Evolutionary conservation across 1,140 invertebrate genomes (phyloP), one percentile per base, ranked within the genome.

Genomic region (Watersipora subatra): DNA sequence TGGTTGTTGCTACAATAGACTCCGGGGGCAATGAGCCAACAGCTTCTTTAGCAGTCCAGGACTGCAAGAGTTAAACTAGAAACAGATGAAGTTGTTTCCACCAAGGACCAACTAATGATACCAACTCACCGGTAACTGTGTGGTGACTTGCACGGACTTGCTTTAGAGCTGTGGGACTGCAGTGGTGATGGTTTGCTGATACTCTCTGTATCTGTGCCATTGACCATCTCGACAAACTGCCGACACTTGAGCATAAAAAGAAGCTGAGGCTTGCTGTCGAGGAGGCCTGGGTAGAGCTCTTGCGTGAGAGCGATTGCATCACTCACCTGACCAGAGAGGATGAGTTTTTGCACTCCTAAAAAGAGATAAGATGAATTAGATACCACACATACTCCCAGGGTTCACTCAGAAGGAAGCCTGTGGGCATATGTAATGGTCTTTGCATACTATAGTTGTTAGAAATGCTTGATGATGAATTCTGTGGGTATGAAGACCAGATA

Each of bases 201-300:
- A 12, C 7, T 59, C 17, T 24, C 79, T 69, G 74, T 78, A 72
- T 84, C 80, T 57, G 78, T 77, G 26, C 83, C 83, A 72, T 83
- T 81, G 29, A 85, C 81, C 80, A 86, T 84, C 82, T 99, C 95
- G 26, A 99, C 89, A 82, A 98, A 98, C 82, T 98, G 93, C 69
- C 95, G 87, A 81, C 92, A 95, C 80, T 96, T 95, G 64, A 99
- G 84, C 79, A 92, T 87, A 80, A 98, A 97, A 73, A 92, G 85
- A 69, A 98, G 83, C 77, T 95, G 91, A 70, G 86, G 86, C 82
- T 96, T 92, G 57, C 86, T 84, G 77, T 95, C 90, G 70, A 98
- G 81, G 46, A 98, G 83, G 17, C 88, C 89, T 3, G 94, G 93
- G 83, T 94, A 97, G 66, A 93, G 81, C 73, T 88, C 85, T 76